These are phyloP conservation scores for Nephotettix cincticeps DNA, from an alignment of 1,140 invertebrate species.

Conservation along the genomic window DNA sequence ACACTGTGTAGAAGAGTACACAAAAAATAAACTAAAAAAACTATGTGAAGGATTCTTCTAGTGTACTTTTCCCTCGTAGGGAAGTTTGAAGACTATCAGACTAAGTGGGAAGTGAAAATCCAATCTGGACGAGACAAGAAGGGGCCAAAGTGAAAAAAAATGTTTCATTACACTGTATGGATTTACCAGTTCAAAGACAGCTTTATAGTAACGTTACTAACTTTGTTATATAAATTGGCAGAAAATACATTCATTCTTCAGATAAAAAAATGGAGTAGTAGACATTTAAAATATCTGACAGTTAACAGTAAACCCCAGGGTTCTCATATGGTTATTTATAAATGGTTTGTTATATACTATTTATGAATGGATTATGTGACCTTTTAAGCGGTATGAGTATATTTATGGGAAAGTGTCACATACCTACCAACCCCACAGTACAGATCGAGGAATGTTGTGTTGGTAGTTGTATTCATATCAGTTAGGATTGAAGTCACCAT, in stretches of 20 bases:
- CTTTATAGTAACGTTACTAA: no score
- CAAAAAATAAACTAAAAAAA: no score
- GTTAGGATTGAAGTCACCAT: neutral
- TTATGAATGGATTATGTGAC: neutral
- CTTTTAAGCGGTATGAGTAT: no score
- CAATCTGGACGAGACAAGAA: no score
- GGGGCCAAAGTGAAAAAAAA: no score
- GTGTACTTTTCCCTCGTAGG: no score
- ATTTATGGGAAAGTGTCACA: constrained; percentile 11
- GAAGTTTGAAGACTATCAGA: no score
- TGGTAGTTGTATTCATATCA: neutral
- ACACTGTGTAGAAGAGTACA: no score
- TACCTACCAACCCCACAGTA: neutral
- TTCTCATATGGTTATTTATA: neutral
- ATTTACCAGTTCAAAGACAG: no score
- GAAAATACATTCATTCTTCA: neutral
- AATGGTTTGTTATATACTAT: neutral
- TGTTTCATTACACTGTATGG: no score
- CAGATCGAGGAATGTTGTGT: neutral
- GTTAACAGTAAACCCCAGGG: neutral
- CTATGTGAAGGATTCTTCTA: no score
- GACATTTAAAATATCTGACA: neutral
- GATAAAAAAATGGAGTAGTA: neutral
- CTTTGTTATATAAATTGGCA: neutral
- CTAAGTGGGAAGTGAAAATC: no score